Evolutionary conservation across 2,888 invertebrate genomes (phyloP), one percentile per base, ranked within the genome.

Genomic region (Ochropleura plecta): DNA sequence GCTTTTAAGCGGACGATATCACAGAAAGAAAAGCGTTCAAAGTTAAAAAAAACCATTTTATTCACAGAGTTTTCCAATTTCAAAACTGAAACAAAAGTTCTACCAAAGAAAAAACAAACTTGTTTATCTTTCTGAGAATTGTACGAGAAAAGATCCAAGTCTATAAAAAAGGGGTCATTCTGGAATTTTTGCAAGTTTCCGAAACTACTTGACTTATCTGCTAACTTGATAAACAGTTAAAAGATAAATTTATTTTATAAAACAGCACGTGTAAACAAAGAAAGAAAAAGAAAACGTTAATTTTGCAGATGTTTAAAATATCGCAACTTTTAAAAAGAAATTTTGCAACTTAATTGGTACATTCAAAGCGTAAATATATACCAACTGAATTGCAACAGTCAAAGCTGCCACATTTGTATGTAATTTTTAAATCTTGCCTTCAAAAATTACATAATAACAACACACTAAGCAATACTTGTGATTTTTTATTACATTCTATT

Each of bases 1-100:
- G 64, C 48, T 18, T 64, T 78, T 70, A 67, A 3, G 8, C 51
- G 55, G 48, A 60, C 14, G 60, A 68, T 46, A 55, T 67, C 79
- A 57, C 57, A 64, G 64, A 16, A 57, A 70, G 12, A 68, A 59
- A 67, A 48, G 5, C 40, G 46, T 30, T 16, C 16, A 44, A 48
- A 70, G 44, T 44, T 70, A 57, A 63, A 78, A 72, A 63, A 62
- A 49, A 67, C 48, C 40, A 44, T 49, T 70, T 16, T 44, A n/a
- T 12, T 42, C 10, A 30, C 2, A 63, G 70, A 83, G 69, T 63
- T 72, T 78, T 66, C 62, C 48, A 44, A 70, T 62, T 72, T 46
- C 9, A 49, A 72, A 80, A 69, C 63, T 63, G 16, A 16, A 30
- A 51, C 30, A 57, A 46, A 73, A 62, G 60, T 57, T 51, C 3